Evolutionary conservation across 1,140 invertebrate genomes (phyloP).

Genomic region (Calephelis virginiensis): DNA sequence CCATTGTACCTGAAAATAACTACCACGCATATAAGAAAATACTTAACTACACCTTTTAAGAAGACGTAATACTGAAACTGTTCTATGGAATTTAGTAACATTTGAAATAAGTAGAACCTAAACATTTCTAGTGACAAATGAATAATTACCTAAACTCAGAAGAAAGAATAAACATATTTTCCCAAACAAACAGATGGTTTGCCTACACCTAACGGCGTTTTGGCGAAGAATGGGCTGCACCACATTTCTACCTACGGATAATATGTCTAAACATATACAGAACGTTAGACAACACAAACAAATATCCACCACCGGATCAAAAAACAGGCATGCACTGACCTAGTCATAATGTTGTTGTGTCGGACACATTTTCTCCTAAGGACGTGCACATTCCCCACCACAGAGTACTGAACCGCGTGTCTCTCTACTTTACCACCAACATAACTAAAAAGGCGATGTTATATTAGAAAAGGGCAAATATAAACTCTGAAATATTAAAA

Average conservation of each 20-base stretch:
- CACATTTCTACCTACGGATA: background rate
- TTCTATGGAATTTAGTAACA: too few species aligned
- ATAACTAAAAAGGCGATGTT: constrained; percentile 72
- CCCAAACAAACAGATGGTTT: background rate
- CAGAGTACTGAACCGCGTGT: constrained; percentile 77
- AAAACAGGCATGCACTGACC: constrained; percentile 52
- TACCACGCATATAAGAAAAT: too few species aligned
- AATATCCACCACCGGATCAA: constrained; percentile 27
- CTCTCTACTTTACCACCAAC: constrained; percentile 79
- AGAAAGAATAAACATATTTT: too few species aligned
- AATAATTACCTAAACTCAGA: too few species aligned
- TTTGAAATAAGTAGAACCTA: too few species aligned
- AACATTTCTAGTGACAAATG: too few species aligned
- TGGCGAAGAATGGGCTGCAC: constrained; percentile 6
- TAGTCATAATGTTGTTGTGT: constrained; percentile 71
- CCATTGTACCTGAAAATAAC: too few species aligned
- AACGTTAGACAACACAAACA: constrained; percentile 15
- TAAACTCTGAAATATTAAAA: too few species aligned
- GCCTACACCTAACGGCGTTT: constrained; percentile 7
- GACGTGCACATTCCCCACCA: constrained; percentile 73
- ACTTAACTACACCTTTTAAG: too few species aligned
- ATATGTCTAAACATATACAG: background rate
- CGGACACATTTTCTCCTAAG: constrained; percentile 63
- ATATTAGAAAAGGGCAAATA: constrained; percentile 14
- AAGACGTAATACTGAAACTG: too few species aligned